Percentiles rank a stretch among this genome's conserved stretches.
phyloP scores from a whole-genome alignment of 2,888 invertebrate genomes.

The Prenolepis imparis region DNA sequence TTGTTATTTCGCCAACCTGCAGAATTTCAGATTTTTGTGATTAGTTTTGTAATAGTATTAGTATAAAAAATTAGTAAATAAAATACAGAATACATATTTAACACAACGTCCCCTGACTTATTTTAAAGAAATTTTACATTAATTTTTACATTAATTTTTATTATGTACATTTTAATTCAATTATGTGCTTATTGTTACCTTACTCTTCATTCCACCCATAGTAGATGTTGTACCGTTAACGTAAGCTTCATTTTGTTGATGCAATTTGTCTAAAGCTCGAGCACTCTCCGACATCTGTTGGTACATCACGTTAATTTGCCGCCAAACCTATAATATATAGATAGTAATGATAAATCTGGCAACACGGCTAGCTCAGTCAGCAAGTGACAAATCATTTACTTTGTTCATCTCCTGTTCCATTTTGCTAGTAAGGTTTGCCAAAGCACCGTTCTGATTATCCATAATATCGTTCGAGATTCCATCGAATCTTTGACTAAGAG shows the following conservation, averaged over 20 bases:
- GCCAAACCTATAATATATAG: conserved; percentile 89
- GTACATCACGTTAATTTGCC: conserved; percentile 96
- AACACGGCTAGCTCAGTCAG: neutral
- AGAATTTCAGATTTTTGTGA: neutral
- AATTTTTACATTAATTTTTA: neutral
- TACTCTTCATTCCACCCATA: conserved; percentile 93
- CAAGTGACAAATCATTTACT: conserved; percentile 71
- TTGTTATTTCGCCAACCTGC: conserved; percentile 92
- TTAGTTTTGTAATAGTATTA: neutral
- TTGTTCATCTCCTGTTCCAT: conserved; percentile 94
- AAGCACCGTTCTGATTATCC: conserved; percentile 90
- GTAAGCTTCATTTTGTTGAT: conserved; percentile 92
- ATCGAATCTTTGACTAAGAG: conserved; percentile 91
- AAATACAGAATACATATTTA: neutral
- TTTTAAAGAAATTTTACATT: neutral
- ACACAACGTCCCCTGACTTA: neutral
- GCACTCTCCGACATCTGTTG: conserved; percentile 93
- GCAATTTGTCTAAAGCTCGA: conserved; percentile 91
- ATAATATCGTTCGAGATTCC: conserved; percentile 90
- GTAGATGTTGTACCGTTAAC: conserved; percentile 92
- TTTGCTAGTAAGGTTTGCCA: conserved; percentile 91
- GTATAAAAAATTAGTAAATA: neutral
- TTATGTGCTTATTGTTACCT: conserved; percentile 86
- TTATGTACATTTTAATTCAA: neutral
- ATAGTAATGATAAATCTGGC: neutral